Evolutionary conservation across 2,888 invertebrate genomes (phyloP), one percentile per base, ranked within the genome.

Genomic region (Blastobasis lacticolella): DNA sequence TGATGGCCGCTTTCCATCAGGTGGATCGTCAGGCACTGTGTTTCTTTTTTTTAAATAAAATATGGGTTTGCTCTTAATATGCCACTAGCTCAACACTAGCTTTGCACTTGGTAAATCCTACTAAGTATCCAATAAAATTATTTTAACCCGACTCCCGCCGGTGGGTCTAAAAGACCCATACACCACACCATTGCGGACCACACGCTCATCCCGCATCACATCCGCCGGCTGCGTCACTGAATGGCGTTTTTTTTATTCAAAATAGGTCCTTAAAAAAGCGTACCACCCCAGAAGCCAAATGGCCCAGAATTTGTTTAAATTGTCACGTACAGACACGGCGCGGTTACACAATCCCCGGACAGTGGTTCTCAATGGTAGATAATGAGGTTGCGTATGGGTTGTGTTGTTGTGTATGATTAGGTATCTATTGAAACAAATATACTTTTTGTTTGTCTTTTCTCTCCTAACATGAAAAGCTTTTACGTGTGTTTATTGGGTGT

Each of bases 301-400:
- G 88, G 88, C 78, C 80, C 83, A 81, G 88, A 88, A 88, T 88
- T 88, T 88, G 88, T 88, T 88, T 88, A 88, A 88, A 88, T 87
- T 88, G 88, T 88, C 88, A 88, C 88, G 87, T 86, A 85, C 88
- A 87, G 88, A 81, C 78, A 81, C 73, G 71, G 78, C 77, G 77
- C 61, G 82, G 84, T 82, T 83, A 85, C 76, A 76, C 82, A 86
- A 84, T 83, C 84, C 78, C 61, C 48, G 51, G 47, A 40, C 74
- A 69, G 55, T 23, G 80, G 62, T 57, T 67, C 73, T 71, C 80
- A 88, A 87, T 57, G 56, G 58, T 52, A 51, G 52, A 38, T 51
- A 56, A 56, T 59, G 51, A 57, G 44, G 45, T 53, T 55, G 37
- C 40, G 38, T 53, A 47, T 42, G 48, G 59, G 44, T 65, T 10